Evolutionary conservation across 2,113 vertebrate species (phyloP).

Genomic region (Lucifuga dentata): DNA sequence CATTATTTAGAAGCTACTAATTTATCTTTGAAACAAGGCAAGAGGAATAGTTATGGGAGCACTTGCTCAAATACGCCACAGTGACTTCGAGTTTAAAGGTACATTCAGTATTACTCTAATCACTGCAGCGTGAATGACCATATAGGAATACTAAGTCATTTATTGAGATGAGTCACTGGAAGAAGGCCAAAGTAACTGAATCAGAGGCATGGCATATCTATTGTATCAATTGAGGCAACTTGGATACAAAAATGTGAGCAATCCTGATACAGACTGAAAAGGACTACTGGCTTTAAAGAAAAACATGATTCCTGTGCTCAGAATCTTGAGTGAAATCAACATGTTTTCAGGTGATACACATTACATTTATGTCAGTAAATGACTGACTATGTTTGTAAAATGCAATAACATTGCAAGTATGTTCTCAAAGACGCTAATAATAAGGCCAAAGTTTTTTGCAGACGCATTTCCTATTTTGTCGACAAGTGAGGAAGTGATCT

Average conservation of each 20-base stretch:
- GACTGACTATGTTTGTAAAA: constrained; percentile 24
- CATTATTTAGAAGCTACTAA: constrained; percentile 99
- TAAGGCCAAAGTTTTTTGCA: too few species aligned
- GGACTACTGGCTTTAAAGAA: constrained; percentile 26
- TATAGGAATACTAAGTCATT: constrained; percentile 19
- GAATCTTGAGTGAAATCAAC: constrained; percentile 38
- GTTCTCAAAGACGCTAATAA: constrained; percentile 38
- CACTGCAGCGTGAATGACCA: constrained; percentile 49
- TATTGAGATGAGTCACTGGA: constrained; percentile 23
- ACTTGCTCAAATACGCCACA: constrained; percentile 51
- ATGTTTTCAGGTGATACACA: constrained; percentile 20
- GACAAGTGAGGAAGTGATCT: too few species aligned
- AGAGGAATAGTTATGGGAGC: constrained; percentile 83
- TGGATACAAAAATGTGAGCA: constrained; percentile 12
- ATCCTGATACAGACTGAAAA: constrained; percentile 28
- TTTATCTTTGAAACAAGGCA: constrained; percentile 96
- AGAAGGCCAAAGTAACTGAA: constrained; percentile 31
- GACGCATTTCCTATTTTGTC: too few species aligned
- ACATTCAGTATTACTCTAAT: constrained; percentile 60
- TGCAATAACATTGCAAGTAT: constrained; percentile 7
- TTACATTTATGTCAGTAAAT: constrained; percentile 39
- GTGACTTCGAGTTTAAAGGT: constrained; percentile 57
- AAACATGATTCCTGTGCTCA: constrained; percentile 27
- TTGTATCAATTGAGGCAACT: constrained; percentile 27
- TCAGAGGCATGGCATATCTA: constrained; percentile 27